phyloP scores from a whole-genome alignment of 2,113 vertebrate species.

The Lampris incognitus region DNA sequence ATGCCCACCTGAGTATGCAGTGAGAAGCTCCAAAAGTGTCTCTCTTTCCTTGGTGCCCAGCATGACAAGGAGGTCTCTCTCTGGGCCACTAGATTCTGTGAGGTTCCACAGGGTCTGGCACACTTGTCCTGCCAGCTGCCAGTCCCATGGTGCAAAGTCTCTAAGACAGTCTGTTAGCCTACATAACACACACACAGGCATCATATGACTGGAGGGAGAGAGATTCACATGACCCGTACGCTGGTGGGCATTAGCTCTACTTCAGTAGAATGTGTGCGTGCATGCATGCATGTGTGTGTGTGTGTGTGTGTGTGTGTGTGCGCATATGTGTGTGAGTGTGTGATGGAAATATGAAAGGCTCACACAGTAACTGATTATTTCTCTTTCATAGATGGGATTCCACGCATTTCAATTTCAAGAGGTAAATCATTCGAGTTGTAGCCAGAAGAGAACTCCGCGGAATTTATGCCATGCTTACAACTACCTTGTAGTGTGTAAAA shows the following conservation, averaged over 20 bases:
- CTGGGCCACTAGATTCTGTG: slow-evolving; percentile 73
- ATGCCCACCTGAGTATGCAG: slow-evolving; percentile 84
- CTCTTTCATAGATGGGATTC: background rate
- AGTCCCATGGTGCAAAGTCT: slow-evolving; percentile 91
- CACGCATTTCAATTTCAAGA: background rate
- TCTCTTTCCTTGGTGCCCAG: slow-evolving; percentile 76
- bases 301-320: slow-evolving; percentile 20
- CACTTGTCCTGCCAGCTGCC: slow-evolving; percentile 91
- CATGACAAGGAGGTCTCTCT: slow-evolving; percentile 23
- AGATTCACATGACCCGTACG: slow-evolving; percentile 66
- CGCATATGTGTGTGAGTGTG: slow-evolving; percentile 6
- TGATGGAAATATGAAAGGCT: slow-evolving; percentile 5
- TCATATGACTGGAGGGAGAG: slow-evolving; percentile 58
- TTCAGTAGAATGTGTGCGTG: slow-evolving; percentile 28
- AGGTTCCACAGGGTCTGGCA: slow-evolving; percentile 97
- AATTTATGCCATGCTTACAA: background rate
- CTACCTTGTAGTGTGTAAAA: background rate
- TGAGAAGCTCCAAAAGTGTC: slow-evolving; percentile 81
- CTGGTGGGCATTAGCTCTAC: slow-evolving; percentile 59
- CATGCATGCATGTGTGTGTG: slow-evolving; percentile 25
- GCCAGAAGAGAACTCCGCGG: background rate
- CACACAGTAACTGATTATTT: too few relatives aligned
- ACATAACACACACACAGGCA: slow-evolving; percentile 31
- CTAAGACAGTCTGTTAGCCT: slow-evolving; percentile 92
- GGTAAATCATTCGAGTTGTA: background rate